A percentile compares a stretch with the other conserved stretches of the same genome.
These are phyloP conservation scores for Taurulus bubalis DNA, from an alignment of 2,113 vertebrate genomes.

Conservation along the genomic window DNA sequence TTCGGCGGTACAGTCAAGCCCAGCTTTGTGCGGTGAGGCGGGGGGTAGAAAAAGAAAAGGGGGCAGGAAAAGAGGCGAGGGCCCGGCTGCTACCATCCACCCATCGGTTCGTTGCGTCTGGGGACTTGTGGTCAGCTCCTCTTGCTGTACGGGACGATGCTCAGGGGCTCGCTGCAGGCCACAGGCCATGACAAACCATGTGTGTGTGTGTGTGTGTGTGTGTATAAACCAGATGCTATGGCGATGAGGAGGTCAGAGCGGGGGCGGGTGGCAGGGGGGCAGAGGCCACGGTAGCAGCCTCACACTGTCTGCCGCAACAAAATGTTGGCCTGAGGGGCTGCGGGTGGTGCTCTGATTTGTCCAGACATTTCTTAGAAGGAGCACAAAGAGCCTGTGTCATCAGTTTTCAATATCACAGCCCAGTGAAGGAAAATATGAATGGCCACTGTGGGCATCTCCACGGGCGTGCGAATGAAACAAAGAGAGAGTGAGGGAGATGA, in stretches of 20 bases:
- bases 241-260: constrained; percentile 70
- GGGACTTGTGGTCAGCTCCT: constrained; percentile 55
- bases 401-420: constrained; percentile 72
- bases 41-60: constrained; percentile 34
- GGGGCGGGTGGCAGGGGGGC: constrained; percentile 38
- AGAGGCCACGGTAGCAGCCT: constrained; percentile 33
- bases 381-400: constrained; percentile 59
- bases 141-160: constrained; percentile 33
- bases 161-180: constrained; percentile 53
- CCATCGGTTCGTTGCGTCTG: constrained; percentile 51
- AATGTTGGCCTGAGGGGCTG: constrained; percentile 64
- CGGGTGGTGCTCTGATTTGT: constrained; percentile 46
- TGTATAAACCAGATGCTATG: constrained; percentile 78
- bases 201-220: constrained; percentile 30
- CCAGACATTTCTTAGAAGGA: constrained; percentile 33
- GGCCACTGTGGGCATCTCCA: constrained; percentile 53
- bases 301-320: constrained; percentile 54
- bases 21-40: constrained; percentile 59
- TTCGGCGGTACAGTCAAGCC: constrained; percentile 49
- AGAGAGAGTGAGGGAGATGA: constrained; percentile 34
- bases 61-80: constrained; percentile 14
- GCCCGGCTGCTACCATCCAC: constrained; percentile 40
- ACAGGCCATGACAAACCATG: constrained; percentile 60
- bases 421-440: constrained; percentile 65
- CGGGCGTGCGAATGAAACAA: constrained; percentile 62